Evolutionary conservation across 2,797 vertebrate genomes (phyloP).

Genomic region (Anas bernieri): DNA sequence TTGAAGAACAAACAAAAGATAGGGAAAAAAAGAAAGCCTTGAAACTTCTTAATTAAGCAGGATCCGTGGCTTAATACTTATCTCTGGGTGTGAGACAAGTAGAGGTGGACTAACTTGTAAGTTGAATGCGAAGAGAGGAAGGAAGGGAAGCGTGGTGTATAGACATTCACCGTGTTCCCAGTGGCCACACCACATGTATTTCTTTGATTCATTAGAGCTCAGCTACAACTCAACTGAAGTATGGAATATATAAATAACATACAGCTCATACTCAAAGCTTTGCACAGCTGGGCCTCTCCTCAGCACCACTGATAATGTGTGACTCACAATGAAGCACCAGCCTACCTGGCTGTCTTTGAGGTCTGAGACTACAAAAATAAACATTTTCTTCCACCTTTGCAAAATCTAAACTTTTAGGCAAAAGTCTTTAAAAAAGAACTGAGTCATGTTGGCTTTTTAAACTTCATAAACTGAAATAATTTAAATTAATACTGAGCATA

Average conservation of each 20-base stretch:
- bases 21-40: not conserved
- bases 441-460: not conserved
- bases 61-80: not conserved
- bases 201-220: constrained; percentile 10
- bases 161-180: not conserved
- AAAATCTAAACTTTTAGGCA: not conserved
- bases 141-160: not conserved
- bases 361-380: not conserved
- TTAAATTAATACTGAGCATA: not conserved
- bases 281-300: not conserved
- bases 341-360: not conserved
- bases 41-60: not conserved
- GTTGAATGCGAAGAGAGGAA: not conserved
- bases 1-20: constrained; percentile 14
- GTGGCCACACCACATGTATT: constrained; percentile 20
- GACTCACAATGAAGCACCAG: not conserved
- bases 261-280: not conserved
- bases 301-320: not conserved
- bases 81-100: not conserved
- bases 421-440: not conserved
- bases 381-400: not conserved
- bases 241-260: not conserved
- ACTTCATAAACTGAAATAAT: not conserved
- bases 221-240: not conserved
- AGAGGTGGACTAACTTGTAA: not conserved